These are phyloP conservation scores for Gallinago paraguaiae DNA, from an alignment of 2,113 vertebrate genomes.

Conservation along the genomic window DNA sequence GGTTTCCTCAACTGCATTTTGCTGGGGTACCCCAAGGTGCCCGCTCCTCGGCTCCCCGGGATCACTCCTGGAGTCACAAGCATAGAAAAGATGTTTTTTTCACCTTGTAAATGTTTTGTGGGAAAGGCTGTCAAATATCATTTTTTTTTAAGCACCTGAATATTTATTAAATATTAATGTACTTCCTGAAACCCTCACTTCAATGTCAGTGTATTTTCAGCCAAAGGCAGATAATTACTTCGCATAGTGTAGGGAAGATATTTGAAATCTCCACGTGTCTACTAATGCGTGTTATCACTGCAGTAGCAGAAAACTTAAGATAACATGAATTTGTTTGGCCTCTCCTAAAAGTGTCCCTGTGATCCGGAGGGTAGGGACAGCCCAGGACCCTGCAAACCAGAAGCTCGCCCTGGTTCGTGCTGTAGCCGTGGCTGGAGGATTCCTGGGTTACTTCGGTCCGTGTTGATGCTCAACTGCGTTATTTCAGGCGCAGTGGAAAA, in stretches of 20 bases:
- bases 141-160: not conserved
- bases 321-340: not conserved
- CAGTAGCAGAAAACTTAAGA: not conserved
- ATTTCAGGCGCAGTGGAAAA: not conserved
- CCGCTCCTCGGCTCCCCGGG: not conserved
- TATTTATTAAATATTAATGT: not conserved
- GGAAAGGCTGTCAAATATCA: not conserved
- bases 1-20: not conserved
- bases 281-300: not conserved
- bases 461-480: not conserved
- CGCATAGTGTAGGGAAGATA: not conserved
- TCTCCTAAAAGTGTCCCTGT: not conserved
- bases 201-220: not conserved
- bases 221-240: not conserved
- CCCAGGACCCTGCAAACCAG: not conserved
- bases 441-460: not conserved
- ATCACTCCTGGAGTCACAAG: not conserved
- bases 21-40: not conserved
- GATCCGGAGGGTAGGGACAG: not conserved
- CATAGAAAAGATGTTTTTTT: not conserved
- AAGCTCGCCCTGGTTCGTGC: not conserved
- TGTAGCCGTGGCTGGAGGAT: not conserved
- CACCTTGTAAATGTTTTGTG: not conserved
- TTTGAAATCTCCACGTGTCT: not conserved
- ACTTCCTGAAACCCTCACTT: not conserved